Evolutionary conservation across 2,888 invertebrate species (phyloP), one percentile per base, ranked within the genome.

Genomic region (Apodemia duryi): DNA sequence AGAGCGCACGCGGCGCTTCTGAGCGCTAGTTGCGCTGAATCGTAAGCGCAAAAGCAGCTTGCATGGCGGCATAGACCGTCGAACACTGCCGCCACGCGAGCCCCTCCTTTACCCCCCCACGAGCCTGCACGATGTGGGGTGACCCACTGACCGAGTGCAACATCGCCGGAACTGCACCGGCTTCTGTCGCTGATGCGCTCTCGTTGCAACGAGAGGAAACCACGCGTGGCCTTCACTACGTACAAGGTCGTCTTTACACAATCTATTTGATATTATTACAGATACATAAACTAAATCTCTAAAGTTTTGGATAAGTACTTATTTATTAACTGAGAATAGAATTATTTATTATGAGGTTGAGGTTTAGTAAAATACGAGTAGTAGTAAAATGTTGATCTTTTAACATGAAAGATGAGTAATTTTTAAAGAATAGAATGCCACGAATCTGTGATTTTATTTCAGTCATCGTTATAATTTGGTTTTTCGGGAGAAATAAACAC

Each of bases 81-180:
- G 71, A 75, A 74, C 64, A 72, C 68, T 67, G 66, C 64, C 72
- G 71, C 70, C 65, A 64, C 60, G 68, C 67, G 67, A 70, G 66
- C 70, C 69, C 69, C 72, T 67, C 72, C 67, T 63, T 41, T 65
- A 69, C 67, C 68, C 69, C 71, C 67, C 69, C 41, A 29, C 57
- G 46, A 63, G 41, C 63, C 65, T 43, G 69, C 65, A 64, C 67
- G 71, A 67, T 74, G 80, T 78, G 81, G 64, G 65, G 67, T 85
- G 91, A 91, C 92, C 91, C 85, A 92, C 83, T 92, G 91, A 91
- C 92, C 90, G 84, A 88, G 80, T 88, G 86, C 86, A 81, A 73
- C 75, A 74, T 70, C 82, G 80, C 85, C 89, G 90, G 90, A 89
- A 87, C 88, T 89, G 89, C 91, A 88, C 84, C 77, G 74, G 74